A percentile compares a stretch with the other conserved stretches of the same genome.
Conservation (phyloP, 2,797 vertebrate genomes). For the Pipistrellus kuhlii region DNA sequence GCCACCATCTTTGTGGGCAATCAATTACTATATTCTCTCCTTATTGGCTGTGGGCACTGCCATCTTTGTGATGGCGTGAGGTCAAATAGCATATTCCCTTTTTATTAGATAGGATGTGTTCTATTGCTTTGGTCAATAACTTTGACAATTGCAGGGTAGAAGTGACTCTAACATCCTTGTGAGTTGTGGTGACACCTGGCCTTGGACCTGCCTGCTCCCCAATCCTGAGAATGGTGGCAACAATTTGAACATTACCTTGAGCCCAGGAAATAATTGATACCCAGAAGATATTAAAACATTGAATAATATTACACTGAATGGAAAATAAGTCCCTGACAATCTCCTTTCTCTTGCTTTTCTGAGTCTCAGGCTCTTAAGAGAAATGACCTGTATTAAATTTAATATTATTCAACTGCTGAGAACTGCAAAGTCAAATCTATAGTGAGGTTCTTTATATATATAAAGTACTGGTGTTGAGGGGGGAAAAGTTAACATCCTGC, state of each 20-base stretch:
- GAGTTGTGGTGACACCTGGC: neutral
- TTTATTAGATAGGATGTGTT: neutral
- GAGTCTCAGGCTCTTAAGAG: neutral
- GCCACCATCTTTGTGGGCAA: too few relatives aligned
- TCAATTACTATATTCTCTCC: too few relatives aligned
- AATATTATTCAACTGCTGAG: neutral
- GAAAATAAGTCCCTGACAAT: neutral
- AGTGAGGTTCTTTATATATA: neutral
- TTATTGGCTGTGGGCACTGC: too few relatives aligned
- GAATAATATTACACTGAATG: conserved; percentile 6
- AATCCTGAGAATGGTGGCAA: neutral
- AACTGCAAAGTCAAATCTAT: neutral
- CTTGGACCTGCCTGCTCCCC: neutral
- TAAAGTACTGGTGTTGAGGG: neutral
- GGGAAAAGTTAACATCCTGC: neutral
- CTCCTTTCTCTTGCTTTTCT: conserved; percentile 51
- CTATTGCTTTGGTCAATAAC: neutral
- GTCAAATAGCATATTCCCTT: too few relatives aligned
- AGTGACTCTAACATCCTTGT: neutral
- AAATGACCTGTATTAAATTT: conserved; percentile 47
- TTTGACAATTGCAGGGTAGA: neutral
- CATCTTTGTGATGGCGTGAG: too few relatives aligned
- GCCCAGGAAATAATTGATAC: neutral
- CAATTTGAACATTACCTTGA: neutral
- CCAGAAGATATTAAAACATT: neutral